Evolutionary conservation across 2,797 vertebrate species (phyloP).

Genomic region (Hydrocynus forskahlii): DNA sequence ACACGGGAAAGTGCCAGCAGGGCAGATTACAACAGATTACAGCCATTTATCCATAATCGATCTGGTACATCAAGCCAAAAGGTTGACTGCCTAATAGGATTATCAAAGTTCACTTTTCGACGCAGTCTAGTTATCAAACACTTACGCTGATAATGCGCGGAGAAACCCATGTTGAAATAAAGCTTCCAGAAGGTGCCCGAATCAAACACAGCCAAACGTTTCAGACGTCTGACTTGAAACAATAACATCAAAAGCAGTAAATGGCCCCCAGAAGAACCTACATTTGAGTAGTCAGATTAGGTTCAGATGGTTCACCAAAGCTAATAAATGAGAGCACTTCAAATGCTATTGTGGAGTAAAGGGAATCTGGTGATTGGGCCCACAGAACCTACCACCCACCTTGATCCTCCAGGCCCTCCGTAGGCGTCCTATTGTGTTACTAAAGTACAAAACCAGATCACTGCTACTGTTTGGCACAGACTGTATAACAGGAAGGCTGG

Average conservation of each 20-base stretch:
- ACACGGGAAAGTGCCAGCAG: not conserved
- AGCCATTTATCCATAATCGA: not conserved
- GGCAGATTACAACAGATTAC: not conserved
- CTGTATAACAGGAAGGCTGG: not conserved
- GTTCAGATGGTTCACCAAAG: not conserved
- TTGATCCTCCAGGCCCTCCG: not conserved
- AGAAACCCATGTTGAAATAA: not conserved
- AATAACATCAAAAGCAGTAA: not conserved
- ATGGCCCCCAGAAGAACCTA: not conserved
- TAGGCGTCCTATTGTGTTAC: slow-evolving; percentile 18
- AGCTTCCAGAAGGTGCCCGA: not conserved
- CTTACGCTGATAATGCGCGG: no score
- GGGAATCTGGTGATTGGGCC: not conserved
- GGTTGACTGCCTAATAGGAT: not conserved
- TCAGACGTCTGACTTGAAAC: not conserved
- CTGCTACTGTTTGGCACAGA: slow-evolving; percentile 14
- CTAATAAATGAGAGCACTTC: not conserved
- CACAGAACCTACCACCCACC: slow-evolving; percentile 2
- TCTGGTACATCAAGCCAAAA: slow-evolving; percentile 8
- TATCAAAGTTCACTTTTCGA: not conserved
- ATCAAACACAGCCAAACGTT: not conserved
- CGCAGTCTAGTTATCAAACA: not conserved
- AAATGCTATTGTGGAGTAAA: not conserved
- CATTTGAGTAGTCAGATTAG: not conserved
- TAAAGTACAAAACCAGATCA: not conserved